Evolutionary conservation across 2,797 vertebrate genomes (phyloP).

Genomic region (Neosilurus hyrtlii): DNA sequence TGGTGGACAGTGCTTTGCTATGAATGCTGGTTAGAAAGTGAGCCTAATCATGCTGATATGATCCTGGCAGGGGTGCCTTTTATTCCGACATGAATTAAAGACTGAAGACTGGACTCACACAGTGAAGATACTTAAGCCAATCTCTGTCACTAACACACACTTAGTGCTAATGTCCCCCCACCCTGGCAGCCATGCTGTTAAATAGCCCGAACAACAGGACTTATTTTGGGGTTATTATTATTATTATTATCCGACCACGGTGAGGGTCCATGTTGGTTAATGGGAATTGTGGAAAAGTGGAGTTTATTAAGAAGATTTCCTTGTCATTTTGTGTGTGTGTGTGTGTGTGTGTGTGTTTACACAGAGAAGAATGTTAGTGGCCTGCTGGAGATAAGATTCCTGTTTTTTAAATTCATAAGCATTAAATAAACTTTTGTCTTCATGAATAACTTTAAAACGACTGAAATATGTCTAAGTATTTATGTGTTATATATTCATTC

Average conservation of each 20-base stretch:
- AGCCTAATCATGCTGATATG: conserved; percentile 77
- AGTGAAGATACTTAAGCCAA: conserved; percentile 76
- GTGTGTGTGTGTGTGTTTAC: conserved; percentile 29
- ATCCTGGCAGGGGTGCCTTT: conserved; percentile 74
- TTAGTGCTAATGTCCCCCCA: conserved; percentile 77
- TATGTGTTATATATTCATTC: no score
- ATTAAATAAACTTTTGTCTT: conserved; percentile 14
- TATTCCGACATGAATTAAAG: conserved; percentile 79
- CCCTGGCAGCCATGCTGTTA: conserved; percentile 73
- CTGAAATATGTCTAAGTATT: neutral
- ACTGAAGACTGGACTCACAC: conserved; percentile 73
- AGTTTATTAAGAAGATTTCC: conserved; percentile 63
- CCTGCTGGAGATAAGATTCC: conserved; percentile 37
- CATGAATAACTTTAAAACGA: conserved; percentile 7
- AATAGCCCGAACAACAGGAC: conserved; percentile 74
- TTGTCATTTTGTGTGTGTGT: no score
- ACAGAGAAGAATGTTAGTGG: conserved; percentile 61
- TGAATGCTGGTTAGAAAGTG: conserved; percentile 62
- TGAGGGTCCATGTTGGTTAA: conserved; percentile 78
- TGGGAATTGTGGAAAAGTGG: conserved; percentile 74
- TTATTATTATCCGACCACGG: conserved; percentile 67
- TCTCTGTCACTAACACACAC: conserved; percentile 78
- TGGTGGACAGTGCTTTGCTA: conserved; percentile 62
- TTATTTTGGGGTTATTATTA: conserved; percentile 55
- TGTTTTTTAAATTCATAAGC: conserved; percentile 3